Percentiles rank a stretch among this genome's conserved stretches.
Conservation (phyloP, 2,797 vertebrate genomes). For the Diplodus puntazzo region DNA sequence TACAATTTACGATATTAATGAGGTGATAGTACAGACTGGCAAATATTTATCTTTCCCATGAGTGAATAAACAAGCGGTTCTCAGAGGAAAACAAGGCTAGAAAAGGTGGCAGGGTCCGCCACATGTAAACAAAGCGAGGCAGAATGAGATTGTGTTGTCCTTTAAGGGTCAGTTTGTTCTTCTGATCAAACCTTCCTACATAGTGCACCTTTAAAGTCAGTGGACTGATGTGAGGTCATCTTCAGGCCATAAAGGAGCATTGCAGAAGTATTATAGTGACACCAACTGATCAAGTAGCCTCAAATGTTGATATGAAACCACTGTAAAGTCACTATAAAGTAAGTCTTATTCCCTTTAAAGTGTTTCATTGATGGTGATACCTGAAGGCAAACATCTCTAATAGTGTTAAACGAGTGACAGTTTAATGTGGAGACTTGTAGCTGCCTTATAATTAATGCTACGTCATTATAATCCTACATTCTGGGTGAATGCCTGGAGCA, state of each 20-base stretch:
- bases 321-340: neutral
- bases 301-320: neutral
- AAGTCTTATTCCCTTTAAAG: neutral
- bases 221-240: neutral
- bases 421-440: neutral
- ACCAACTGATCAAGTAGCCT: conserved; percentile 10
- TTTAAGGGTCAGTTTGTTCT: no score
- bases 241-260: neutral
- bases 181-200: no score
- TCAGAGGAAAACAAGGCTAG: no score
- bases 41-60: no score
- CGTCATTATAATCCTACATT: neutral
- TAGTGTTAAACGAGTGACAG: neutral
- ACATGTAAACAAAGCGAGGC: no score
- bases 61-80: no score
- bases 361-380: neutral
- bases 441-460: conserved; percentile 8
- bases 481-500: neutral
- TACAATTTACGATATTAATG: no score
- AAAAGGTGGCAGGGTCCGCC: no score
- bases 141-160: no score
- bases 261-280: neutral
- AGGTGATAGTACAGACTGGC: no score
- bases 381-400: neutral
- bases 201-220: neutral